Conservation (phyloP, 2,888 invertebrate genomes). For the Campoletis raptor region DNA sequence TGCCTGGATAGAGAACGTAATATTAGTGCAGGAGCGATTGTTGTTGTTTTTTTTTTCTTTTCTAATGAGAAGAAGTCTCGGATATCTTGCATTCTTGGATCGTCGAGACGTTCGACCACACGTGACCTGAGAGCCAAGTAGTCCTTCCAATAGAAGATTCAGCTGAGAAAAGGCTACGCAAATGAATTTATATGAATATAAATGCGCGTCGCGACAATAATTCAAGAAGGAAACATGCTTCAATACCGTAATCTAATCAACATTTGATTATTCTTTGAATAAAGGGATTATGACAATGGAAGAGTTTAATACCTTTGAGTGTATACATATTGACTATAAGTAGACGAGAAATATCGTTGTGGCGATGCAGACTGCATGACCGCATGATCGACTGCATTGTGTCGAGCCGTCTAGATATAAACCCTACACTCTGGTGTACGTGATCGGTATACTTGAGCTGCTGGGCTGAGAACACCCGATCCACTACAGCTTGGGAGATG, state of each 20-base stretch:
- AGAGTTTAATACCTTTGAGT: conserved; percentile 1
- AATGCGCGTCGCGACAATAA: conserved; percentile 8
- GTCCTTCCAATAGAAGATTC: conserved; percentile 19
- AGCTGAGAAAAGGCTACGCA: conserved; percentile 17
- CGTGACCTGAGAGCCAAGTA: conserved; percentile 74
- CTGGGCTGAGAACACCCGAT: conserved; percentile 35
- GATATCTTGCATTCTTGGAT: conserved; percentile 68
- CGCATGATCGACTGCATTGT: conserved; percentile 68
- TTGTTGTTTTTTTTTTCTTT: conserved; percentile 19
- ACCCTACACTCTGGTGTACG: conserved; percentile 58
- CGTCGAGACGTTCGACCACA: conserved; percentile 69
- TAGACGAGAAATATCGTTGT: conserved; percentile 45
- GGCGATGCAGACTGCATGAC: conserved; percentile 59
- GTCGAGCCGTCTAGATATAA: conserved; percentile 60
- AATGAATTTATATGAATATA: conserved; percentile 51
- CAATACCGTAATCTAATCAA: conserved; percentile 34
- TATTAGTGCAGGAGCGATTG: conserved; percentile 23
- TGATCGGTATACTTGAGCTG: conserved; percentile 58
- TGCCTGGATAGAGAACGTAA: conserved; percentile 5
- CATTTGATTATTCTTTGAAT: conserved; percentile 1
- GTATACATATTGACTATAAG: conserved; percentile 19
- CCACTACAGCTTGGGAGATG: conserved; percentile 1
- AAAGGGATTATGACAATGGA: conserved; percentile 19
- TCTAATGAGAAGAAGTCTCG: conserved; percentile 34
- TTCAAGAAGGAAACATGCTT: conserved; percentile 31